Conservation (phyloP, 2,888 invertebrate genomes). For the Lissocephala sabroskyi region DNA sequence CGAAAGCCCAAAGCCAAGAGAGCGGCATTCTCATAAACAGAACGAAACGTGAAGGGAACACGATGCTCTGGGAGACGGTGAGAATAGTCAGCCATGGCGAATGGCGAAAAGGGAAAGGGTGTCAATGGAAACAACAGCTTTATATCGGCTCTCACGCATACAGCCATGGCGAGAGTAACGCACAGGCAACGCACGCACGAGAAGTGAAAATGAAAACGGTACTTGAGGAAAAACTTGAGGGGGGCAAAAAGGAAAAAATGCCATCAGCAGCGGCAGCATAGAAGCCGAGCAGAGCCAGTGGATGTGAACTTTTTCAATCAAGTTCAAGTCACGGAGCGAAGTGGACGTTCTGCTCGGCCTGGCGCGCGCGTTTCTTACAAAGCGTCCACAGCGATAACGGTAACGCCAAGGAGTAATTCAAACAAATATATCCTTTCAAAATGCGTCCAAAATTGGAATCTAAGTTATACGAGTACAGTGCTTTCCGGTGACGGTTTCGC, state of each 20-base stretch:
- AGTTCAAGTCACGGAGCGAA: constrained; percentile 63
- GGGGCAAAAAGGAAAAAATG: constrained; percentile 19
- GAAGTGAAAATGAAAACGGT: constrained; percentile 25
- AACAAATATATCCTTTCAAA: too few relatives aligned
- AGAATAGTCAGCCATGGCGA: neutral
- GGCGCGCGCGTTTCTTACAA: constrained; percentile 9
- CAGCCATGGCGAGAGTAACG: neutral
- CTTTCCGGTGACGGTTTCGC: too few relatives aligned
- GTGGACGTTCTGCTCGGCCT: constrained; percentile 41
- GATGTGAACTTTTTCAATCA: constrained; percentile 47
- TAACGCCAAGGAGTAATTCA: neutral
- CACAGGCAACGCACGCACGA: constrained; percentile 19
- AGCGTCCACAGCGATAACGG: constrained; percentile 21
- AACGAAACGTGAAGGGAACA: constrained; percentile 28
- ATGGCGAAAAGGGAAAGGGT: constrained; percentile 39
- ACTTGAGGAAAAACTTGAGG: constrained; percentile 30
- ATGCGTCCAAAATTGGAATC: too few relatives aligned
- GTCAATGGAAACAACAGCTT: constrained; percentile 57
- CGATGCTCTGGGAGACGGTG: neutral
- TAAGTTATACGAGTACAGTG: too few relatives aligned
- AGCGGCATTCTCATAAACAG: neutral
- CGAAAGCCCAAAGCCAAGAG: neutral
- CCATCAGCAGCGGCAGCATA: constrained; percentile 20
- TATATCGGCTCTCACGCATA: constrained; percentile 36
- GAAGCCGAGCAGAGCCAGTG: constrained; percentile 22